Evolutionary conservation across 2,113 vertebrate species (phyloP).

Genomic region (Gopherus flavomarginatus): DNA sequence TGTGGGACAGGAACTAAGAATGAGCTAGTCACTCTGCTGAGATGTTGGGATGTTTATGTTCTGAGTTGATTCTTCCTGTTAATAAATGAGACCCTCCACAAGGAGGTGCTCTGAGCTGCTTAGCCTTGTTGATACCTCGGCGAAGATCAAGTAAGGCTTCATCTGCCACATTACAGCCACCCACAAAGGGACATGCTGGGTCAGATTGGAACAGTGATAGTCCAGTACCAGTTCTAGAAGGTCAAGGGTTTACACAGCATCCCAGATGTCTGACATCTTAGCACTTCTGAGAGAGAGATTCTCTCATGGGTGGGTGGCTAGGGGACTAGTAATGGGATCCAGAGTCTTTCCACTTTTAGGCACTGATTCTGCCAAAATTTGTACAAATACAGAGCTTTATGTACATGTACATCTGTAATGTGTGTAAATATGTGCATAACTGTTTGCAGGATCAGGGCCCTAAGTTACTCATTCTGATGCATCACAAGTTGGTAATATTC

Average conservation of each 20-base stretch:
- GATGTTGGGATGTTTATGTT: background rate
- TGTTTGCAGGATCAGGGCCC: background rate
- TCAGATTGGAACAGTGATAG: rapidly evolving
- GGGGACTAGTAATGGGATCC: rapidly evolving
- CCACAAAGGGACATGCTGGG: background rate
- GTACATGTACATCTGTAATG: background rate
- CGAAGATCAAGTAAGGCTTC: background rate
- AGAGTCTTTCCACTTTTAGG: rapidly evolving
- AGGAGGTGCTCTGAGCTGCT: background rate
- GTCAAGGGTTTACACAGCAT: rapidly evolving
- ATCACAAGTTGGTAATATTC: background rate
- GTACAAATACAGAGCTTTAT: background rate
- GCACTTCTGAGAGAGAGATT: rapidly evolving
- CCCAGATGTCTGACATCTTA: rapidly evolving
- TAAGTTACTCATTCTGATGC: rapidly evolving
- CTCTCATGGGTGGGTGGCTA: rapidly evolving
- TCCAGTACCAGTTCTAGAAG: background rate
- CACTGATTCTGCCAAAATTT: background rate
- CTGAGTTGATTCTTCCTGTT: background rate
- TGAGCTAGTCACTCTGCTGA: background rate
- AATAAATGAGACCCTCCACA: no score
- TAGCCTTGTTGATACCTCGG: background rate
- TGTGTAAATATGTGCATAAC: background rate
- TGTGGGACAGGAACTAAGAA: background rate
- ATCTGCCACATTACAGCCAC: background rate